These are phyloP conservation scores for Cheilosia urbana DNA, from an alignment of 2,888 invertebrate species.

Conservation along the genomic window DNA sequence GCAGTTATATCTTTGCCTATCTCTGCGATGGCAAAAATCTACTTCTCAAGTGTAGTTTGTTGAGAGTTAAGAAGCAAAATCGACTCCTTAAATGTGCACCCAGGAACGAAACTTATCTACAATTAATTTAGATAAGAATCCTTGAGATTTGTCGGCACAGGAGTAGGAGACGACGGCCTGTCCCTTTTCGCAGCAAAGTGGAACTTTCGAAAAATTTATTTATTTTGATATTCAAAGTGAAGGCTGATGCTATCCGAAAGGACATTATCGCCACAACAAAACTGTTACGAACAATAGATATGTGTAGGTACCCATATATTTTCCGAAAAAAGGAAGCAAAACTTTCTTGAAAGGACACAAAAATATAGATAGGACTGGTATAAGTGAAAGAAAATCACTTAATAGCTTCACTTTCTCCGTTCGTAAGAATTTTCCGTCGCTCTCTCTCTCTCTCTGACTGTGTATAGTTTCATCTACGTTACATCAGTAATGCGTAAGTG, in stretches of 20 bases:
- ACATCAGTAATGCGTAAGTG: constrained; percentile 52
- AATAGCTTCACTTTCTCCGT: constrained; percentile 67
- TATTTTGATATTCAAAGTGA: constrained; percentile 56
- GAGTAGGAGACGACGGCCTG: neutral
- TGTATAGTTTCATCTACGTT: neutral
- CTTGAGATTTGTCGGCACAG: constrained; percentile 30
- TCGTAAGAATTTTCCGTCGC: constrained; percentile 18
- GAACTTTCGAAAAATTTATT: constrained; percentile 45
- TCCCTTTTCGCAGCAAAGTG: constrained; percentile 14
- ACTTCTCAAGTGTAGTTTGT: constrained; percentile 36
- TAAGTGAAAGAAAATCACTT: constrained; percentile 73
- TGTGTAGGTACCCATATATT: neutral
- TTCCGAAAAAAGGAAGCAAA: constrained; percentile 9
- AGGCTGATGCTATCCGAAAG: constrained; percentile 34
- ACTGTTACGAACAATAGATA: constrained; percentile 39
- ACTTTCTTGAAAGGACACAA: constrained; percentile 35
- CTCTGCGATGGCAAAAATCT: constrained; percentile 14
- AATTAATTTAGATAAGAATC: constrained; percentile 63
- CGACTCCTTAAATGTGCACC: constrained; percentile 6
- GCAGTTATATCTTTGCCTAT: constrained; percentile 31
- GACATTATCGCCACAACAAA: constrained; percentile 43
- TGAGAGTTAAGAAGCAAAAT: constrained; percentile 1
- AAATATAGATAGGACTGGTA: constrained; percentile 20
- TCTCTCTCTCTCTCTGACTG: neutral
- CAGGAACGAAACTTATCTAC: constrained; percentile 45